phyloP scores from a whole-genome alignment of 2,113 vertebrate species.

The Carassius gibelio region DNA sequence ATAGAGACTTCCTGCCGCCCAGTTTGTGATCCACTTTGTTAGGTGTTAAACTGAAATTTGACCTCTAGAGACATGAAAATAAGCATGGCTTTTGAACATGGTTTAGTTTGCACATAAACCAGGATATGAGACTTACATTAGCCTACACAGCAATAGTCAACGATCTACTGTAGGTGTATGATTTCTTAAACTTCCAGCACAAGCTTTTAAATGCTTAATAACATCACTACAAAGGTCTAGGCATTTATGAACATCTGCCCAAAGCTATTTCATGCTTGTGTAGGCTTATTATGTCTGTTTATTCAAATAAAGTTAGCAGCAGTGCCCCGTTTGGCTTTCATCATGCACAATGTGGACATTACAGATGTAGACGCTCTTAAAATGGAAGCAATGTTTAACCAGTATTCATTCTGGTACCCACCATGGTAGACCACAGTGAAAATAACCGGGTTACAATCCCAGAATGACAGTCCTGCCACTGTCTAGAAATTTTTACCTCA shows the following conservation, averaged over 20 bases:
- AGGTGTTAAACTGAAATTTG: not conserved
- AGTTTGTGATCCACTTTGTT: slow-evolving; percentile 4
- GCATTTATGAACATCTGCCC: not conserved
- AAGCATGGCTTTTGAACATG: not conserved
- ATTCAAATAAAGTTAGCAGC: slow-evolving; percentile 54
- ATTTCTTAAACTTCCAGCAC: not conserved
- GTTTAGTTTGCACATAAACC: not conserved
- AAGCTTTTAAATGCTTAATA: not conserved
- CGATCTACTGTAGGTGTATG: not conserved
- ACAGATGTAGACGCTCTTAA: slow-evolving; percentile 42
- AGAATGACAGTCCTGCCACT: slow-evolving; percentile 32
- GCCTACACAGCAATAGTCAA: not conserved
- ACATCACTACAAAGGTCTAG: not conserved
- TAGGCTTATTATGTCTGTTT: slow-evolving; percentile 44
- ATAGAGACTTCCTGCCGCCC: not conserved
- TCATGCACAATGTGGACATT: slow-evolving; percentile 21
- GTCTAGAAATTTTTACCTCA: slow-evolving; percentile 27
- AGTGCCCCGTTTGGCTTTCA: not conserved
- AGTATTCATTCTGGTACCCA: slow-evolving; percentile 52
- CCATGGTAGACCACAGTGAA: slow-evolving; percentile 60
- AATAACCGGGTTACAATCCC: slow-evolving; percentile 55
- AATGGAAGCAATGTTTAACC: slow-evolving; percentile 54
- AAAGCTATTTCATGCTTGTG: not conserved
- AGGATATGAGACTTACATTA: not conserved
- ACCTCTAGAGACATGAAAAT: not conserved